Evolutionary conservation across 2,797 vertebrate genomes (phyloP).

Genomic region (Poliocrania exsul): DNA sequence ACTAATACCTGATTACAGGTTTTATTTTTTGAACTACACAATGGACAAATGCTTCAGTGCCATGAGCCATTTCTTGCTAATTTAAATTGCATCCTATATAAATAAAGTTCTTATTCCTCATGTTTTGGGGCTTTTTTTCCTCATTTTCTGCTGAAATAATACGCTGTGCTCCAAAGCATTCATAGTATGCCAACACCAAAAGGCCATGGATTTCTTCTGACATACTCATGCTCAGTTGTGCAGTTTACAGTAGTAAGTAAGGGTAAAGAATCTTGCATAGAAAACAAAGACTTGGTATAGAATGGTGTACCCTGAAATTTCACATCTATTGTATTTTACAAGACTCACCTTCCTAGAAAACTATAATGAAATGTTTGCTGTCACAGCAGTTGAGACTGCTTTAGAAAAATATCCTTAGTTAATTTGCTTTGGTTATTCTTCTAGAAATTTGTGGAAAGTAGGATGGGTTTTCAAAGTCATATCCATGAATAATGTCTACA

Average conservation of each 20-base stretch:
- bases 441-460: background rate
- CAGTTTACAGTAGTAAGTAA: background rate
- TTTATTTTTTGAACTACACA: background rate
- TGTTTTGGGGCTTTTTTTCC: accelerated
- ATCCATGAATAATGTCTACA: background rate
- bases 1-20: background rate
- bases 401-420: background rate
- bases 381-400: background rate
- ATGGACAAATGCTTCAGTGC: background rate
- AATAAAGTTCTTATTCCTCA: background rate
- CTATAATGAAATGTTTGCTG: background rate
- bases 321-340: background rate
- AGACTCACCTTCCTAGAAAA: background rate
- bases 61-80: background rate
- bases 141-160: background rate
- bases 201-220: background rate
- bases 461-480: background rate
- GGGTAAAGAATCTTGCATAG: background rate
- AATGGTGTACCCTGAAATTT: background rate
- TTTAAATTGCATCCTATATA: background rate
- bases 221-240: background rate
- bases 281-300: background rate
- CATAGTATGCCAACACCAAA: background rate
- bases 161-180: background rate
- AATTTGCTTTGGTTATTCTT: background rate